These are phyloP conservation scores for Trochalopteron elliotii DNA, from an alignment of 2,113 vertebrate genomes.

Conservation along the genomic window DNA sequence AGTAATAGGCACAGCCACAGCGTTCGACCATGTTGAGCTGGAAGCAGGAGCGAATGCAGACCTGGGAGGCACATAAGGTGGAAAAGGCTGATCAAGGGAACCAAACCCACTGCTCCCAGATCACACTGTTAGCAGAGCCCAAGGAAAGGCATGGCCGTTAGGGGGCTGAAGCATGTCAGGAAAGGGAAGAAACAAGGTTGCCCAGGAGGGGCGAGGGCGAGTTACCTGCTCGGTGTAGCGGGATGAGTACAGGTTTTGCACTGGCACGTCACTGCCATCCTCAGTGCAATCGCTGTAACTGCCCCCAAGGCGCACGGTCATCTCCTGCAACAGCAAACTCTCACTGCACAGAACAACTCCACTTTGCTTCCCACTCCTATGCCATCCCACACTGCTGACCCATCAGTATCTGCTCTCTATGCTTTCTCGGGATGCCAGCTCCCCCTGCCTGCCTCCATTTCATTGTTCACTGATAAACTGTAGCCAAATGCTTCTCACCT, in stretches of 20 bases:
- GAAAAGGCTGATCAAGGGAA: not conserved
- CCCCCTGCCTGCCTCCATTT: not conserved
- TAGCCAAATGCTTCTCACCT: not conserved
- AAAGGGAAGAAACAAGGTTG: not conserved
- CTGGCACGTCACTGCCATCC: conserved; percentile 75
- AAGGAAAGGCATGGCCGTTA: rapidly evolving
- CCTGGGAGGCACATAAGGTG: conserved; percentile 39
- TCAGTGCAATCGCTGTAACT: conserved; percentile 78
- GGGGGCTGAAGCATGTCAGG: not conserved
- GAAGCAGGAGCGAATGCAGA: conserved; percentile 83
- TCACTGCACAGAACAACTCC: not conserved
- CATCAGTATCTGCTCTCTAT: not conserved
- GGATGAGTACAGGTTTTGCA: conserved; percentile 73
- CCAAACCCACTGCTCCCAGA: not conserved
- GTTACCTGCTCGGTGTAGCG: conserved; percentile 79
- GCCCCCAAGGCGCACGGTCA: conserved; percentile 72
- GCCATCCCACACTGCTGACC: not conserved
- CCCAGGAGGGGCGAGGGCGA: not conserved
- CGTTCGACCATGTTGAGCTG: conserved; percentile 75
- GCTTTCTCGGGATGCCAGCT: not conserved
- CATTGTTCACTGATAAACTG: not conserved
- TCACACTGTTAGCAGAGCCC: not conserved
- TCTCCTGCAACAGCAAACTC: conserved; percentile 56
- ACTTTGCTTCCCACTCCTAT: not conserved
- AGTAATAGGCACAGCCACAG: conserved; percentile 80